phyloP scores from a whole-genome alignment of 37 sponge, comb jelly and placozoan genomes.

The Tethya wilhelma region DNA sequence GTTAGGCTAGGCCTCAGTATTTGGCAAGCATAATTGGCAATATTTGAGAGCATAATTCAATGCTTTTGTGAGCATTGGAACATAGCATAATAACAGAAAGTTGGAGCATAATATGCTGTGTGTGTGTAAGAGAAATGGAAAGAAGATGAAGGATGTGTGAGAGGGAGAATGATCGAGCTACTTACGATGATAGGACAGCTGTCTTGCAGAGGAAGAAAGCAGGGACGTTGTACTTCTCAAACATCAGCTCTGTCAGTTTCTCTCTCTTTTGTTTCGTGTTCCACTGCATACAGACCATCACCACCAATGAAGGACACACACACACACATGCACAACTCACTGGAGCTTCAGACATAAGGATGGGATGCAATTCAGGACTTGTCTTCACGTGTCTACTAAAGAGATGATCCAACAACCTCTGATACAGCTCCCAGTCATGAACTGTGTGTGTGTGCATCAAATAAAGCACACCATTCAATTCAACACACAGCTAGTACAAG shows the following conservation, averaged over 20 bases:
- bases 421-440: conserved; percentile 94
- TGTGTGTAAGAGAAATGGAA: no score
- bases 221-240: conserved; percentile 97
- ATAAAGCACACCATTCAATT: no score
- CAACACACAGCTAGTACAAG: no score
- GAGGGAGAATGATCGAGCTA: no score
- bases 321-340: conserved; percentile 41
- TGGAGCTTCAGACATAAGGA: conserved; percentile 91
- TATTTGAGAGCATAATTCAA: no score
- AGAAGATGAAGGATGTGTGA: no score
- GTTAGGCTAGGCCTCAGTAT: no score
- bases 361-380: conserved; percentile 84
- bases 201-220: conserved; percentile 96
- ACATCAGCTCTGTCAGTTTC: conserved; percentile 97
- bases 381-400: conserved; percentile 78
- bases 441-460: conserved; percentile 45
- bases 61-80: no score
- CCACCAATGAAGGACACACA: not conserved
- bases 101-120: no score
- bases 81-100: no score
- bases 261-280: conserved; percentile 88
- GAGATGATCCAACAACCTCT: conserved; percentile 85
- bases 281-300: conserved; percentile 64
- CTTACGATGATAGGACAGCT: conserved; percentile 93
- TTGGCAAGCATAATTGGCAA: not conserved